Evolutionary conservation across 2,888 invertebrate genomes (phyloP).

Genomic region (Digitonthophagus gazella): DNA sequence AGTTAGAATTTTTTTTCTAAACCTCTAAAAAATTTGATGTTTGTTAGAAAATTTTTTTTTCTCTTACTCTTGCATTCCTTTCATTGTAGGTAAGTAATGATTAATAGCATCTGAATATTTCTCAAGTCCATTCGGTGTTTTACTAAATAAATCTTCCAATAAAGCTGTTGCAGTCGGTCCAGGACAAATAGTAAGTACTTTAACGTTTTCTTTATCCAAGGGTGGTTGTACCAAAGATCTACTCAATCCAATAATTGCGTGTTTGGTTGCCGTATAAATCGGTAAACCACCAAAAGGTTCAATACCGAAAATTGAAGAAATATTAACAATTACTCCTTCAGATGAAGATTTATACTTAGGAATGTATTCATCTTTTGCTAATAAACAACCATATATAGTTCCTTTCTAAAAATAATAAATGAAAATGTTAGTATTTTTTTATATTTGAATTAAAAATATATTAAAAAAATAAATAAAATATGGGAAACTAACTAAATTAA

Average conservation of each 20-base stretch:
- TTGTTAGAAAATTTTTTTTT: neutral
- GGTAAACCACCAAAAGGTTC: constrained; percentile 19
- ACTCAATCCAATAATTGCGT: constrained; percentile 22
- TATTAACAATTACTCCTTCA: constrained; percentile 21
- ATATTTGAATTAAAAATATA: too few relatives aligned
- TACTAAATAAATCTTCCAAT: constrained; percentile 28
- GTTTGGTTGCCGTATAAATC: constrained; percentile 23
- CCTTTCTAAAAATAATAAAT: constrained; percentile 15
- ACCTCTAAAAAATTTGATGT: neutral
- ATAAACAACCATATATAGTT: constrained; percentile 21
- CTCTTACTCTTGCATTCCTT: neutral
- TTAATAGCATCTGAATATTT: neutral
- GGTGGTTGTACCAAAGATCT: constrained; percentile 10
- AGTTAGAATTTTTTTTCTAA: too few relatives aligned
- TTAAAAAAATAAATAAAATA: too few relatives aligned
- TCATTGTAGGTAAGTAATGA: neutral
- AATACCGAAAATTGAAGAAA: constrained; percentile 25
- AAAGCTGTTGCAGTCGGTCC: constrained; percentile 33
- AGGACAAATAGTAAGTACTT: constrained; percentile 22
- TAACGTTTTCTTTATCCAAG: constrained; percentile 17
- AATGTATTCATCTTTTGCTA: constrained; percentile 24
- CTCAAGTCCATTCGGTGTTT: constrained; percentile 6
- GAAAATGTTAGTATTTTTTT: too few relatives aligned
- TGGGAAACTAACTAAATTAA: constrained; percentile 22
- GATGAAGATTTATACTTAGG: constrained; percentile 21